Base-by-base conservation (phyloP, 2,797 vertebrate species). In the Chaetophractus vellerosus region DNA sequence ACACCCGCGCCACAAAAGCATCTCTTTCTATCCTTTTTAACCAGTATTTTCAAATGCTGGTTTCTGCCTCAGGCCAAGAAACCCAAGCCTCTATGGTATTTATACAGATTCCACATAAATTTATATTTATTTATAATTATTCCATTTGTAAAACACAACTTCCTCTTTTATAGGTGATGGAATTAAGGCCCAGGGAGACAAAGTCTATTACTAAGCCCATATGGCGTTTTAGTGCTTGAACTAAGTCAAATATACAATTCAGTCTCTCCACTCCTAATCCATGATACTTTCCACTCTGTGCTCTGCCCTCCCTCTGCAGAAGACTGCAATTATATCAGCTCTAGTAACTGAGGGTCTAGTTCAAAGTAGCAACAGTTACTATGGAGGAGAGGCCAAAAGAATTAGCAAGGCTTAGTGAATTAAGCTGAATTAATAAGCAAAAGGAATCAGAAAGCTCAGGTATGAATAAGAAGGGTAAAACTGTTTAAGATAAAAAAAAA, bases 1-100 rank as follows among this genome's bases (percentile, higher is more conserved):
- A 45, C 45, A 45, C 45, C 45, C 9, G 45, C 5, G 1, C 45
- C 8, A 5, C 12, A 31, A 19, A 0, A 9, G 4, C 19, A 5
- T 6, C 31, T 48, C 24, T 50, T 50, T 33, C 52, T 6, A 74
- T 52, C 6, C 24, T 48, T 75, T 85, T 45, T 33, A 38, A 38
- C 45, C 61, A 68, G 55, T 64, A 18, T 71, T 88, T 64, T 88
- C 31, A 61, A 79, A 80, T 9, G 38, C 50, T 69, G 33, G 31
- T 24, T 84, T 93, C n/a, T 33, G 57, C 36, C 45, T 69, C 80
- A 24, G 45, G 52, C 57, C 74, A 89, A 91, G 91, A 94, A 91
- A 83, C 2, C 14, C 61, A 84, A 75, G 84, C 78, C 64, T 76
- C 9, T 59, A 63, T 59, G 84, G 33, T 36, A 81, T 89, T 71